phyloP scores from a whole-genome alignment of 2,113 vertebrate species.

The Calonectris borealis region DNA sequence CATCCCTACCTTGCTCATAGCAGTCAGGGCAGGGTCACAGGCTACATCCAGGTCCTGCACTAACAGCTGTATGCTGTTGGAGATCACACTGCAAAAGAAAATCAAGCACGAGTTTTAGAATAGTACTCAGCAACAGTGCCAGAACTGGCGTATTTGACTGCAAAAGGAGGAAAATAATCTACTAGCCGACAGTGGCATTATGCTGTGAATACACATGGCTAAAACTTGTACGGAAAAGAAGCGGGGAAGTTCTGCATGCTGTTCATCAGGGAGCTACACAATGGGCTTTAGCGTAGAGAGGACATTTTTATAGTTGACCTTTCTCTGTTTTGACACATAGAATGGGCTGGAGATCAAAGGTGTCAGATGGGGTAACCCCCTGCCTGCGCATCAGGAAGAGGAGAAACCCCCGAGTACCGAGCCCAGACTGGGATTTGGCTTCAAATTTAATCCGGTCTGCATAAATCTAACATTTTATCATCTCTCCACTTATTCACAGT shows the following conservation, averaged over 20 bases:
- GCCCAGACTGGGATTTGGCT: not conserved
- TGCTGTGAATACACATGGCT: not conserved
- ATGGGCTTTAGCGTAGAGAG: not conserved
- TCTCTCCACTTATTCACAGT: not conserved
- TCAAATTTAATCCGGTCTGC: not conserved
- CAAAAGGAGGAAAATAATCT: not conserved
- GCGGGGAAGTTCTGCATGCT: not conserved
- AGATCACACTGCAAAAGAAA: slow-evolving; percentile 86
- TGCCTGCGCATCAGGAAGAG: not conserved
- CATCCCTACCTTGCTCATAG: slow-evolving; percentile 94
- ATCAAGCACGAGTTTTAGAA: not conserved
- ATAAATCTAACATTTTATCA: not conserved
- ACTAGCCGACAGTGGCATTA: not conserved
- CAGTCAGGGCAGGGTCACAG: slow-evolving; percentile 94
- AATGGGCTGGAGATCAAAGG: not conserved
- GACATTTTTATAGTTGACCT: not conserved
- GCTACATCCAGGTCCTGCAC: slow-evolving; percentile 97
- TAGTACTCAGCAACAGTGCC: not conserved
- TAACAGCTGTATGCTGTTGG: slow-evolving; percentile 95
- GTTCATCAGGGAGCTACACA: not conserved
- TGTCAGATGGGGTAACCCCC: not conserved
- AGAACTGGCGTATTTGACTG: not conserved
- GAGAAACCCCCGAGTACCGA: not conserved
- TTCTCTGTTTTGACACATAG: not conserved
- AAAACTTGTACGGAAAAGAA: not conserved